These are phyloP conservation scores for Selenia dentaria DNA, from an alignment of 2,888 invertebrate genomes.

Conservation along the genomic window DNA sequence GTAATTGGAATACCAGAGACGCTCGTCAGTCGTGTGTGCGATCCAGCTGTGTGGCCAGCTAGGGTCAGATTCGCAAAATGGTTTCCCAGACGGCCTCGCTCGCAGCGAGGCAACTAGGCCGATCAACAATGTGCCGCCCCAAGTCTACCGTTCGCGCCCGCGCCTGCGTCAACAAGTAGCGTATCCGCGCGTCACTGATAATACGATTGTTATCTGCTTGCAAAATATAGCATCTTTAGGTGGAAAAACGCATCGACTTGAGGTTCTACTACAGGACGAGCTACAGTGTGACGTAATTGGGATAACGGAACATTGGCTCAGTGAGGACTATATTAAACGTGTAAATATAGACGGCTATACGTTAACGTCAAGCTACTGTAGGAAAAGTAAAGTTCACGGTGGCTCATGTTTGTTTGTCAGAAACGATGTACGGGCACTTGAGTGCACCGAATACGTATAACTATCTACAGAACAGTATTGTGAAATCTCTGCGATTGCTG, in stretches of 20 bases:
- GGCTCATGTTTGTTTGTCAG: conserved; percentile 12
- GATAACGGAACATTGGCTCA: too few species aligned
- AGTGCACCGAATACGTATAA: neutral
- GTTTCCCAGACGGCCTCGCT: conserved; percentile 15
- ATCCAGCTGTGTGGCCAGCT: conserved; percentile 12
- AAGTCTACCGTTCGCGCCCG: too few species aligned
- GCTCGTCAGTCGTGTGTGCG: neutral
- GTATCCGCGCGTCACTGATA: too few species aligned
- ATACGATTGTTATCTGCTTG: too few species aligned
- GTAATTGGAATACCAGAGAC: conserved; percentile 12
- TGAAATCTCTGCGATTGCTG: conserved; percentile 12
- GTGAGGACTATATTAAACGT: too few species aligned
- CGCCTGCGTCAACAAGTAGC: too few species aligned
- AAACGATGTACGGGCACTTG: neutral
- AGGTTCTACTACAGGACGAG: conserved; percentile 7
- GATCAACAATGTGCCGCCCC: too few species aligned
- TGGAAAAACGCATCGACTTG: conserved; percentile 4
- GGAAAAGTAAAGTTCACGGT: neutral
- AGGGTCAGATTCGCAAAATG: conserved; percentile 12
- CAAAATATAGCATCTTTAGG: too few species aligned
- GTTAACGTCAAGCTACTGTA: conserved; percentile 8
- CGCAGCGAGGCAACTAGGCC: too few species aligned
- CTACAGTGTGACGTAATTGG: too few species aligned
- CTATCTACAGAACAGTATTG: conserved; percentile 9
- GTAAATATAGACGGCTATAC: conserved; percentile 3